Base-by-base conservation (phyloP, 2,797 vertebrate genomes). In the Dendrocincla fuliginosa region DNA sequence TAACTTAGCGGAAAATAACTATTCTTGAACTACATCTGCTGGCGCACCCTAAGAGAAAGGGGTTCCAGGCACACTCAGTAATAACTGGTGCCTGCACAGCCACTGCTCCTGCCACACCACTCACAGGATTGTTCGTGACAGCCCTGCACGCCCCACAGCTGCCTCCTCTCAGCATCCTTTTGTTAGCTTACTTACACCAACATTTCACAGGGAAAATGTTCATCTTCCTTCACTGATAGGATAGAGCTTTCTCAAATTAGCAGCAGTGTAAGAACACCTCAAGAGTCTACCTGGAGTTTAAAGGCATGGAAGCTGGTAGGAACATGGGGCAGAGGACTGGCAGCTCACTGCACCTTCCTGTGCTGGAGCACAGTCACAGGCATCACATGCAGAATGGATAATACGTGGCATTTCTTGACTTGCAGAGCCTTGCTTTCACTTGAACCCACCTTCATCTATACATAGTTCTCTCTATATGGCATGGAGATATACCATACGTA, bases 241-340 rank as follows among this genome's bases (percentile, higher is more conserved):
- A 41, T 24, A 49, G 23, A 41, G 12, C 59, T 81, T 87, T 64
- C 92, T 74, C 75, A 96, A 90, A 70, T 74, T 52, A 84, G 71
- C 77, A 73, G 80, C 78, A 7, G 41, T 33, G 63, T 28, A 69
- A 85, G 76, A 83, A 83, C 80, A 56, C 23, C 35, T 75, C 8
- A 52, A 41, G 42, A 1, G 4, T 90, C 52, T 33, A 2, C 64
- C 49, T 76, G 14, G 7, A 87, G 39, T 81, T 56, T 35, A 87
- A 78, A n/a, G 49, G n/a, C 25, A 37, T 4, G 53, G 73, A 22
- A 77, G 46, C 39, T 25, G 27, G 32, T 52, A 81, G 35, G 86
- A 67, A n/a, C 16, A 10, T 0, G 0, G 0, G 8, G 89, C 56
- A 84, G 80, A 94, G 89, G 17, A 85, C 16, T n/a, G 68, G 80